These are phyloP conservation scores for Chelidonichthys spinosus DNA, from an alignment of 2,797 vertebrate genomes.

Conservation along the genomic window DNA sequence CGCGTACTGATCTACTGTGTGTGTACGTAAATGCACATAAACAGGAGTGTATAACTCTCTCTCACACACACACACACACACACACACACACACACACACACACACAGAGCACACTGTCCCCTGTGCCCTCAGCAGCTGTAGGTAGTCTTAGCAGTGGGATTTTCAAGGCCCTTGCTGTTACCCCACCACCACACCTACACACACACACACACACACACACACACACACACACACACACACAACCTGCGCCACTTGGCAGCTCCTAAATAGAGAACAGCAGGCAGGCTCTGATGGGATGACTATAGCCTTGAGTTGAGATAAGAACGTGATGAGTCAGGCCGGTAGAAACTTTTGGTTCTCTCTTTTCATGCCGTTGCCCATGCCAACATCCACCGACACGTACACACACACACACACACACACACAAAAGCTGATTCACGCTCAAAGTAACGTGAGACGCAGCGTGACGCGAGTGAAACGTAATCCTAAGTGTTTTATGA, in stretches of 20 bases:
- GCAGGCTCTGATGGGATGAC: slow-evolving; percentile 39
- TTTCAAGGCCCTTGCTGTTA: slow-evolving; percentile 62
- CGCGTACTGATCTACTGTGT: slow-evolving; percentile 1
- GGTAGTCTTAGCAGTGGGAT: slow-evolving; percentile 68
- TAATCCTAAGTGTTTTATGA: background rate
- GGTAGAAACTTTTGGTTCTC: slow-evolving; percentile 43
- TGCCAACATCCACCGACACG: slow-evolving; percentile 1
- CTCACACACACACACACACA: slow-evolving; percentile 14
- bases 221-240: slow-evolving; percentile 20
- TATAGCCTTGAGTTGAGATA: slow-evolving; percentile 61
- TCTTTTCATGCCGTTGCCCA: slow-evolving; percentile 16
- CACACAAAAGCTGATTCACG: background rate
- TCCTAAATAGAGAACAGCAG: slow-evolving; percentile 64
- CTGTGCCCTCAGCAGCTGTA: slow-evolving; percentile 73
- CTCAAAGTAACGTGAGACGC: slow-evolving; percentile 1
- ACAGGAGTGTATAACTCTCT: background rate
- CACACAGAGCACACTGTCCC: slow-evolving; percentile 43
- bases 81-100: slow-evolving; percentile 8
- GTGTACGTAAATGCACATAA: slow-evolving; percentile 10
- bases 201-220: slow-evolving; percentile 17
- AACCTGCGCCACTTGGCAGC: slow-evolving; percentile 34
- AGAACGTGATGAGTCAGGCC: slow-evolving; percentile 56
- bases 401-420: slow-evolving; percentile 3
- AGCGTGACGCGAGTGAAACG: background rate
- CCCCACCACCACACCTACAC: slow-evolving; percentile 20